A percentile compares a stretch with the other conserved stretches of the same genome.
Conservation (phyloP, 2,888 invertebrate genomes). For the Dioctria linearis region DNA sequence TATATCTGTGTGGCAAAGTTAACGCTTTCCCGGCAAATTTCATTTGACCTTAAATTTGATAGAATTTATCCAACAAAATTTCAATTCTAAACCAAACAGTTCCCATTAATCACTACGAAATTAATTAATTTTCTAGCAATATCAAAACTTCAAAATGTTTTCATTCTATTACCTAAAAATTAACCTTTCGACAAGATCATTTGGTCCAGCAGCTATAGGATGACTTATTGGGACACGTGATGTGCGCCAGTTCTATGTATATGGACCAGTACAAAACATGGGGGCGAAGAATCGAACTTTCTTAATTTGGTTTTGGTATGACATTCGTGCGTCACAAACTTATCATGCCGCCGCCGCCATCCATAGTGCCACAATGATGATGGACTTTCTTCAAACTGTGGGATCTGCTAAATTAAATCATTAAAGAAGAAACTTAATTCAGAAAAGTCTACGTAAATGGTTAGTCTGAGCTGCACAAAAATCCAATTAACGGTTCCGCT, state of each 20-base stretch:
- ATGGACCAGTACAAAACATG: not conserved
- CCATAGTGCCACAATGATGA: not conserved
- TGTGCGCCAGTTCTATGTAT: not conserved
- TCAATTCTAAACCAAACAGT: too few relatives aligned
- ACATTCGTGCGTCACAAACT: constrained; percentile 14
- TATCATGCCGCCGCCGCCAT: not conserved
- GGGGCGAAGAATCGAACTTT: not conserved
- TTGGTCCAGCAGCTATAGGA: not conserved
- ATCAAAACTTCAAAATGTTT: too few relatives aligned
- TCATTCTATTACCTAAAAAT: not conserved
- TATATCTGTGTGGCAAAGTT: too few relatives aligned
- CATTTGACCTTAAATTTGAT: too few relatives aligned
- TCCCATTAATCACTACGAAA: too few relatives aligned
- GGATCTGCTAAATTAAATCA: constrained; percentile 39
- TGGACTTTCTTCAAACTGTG: not conserved
- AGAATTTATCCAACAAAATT: too few relatives aligned
- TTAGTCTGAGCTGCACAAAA: constrained; percentile 13
- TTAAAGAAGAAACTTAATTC: not conserved
- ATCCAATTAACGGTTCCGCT: constrained; percentile 37
- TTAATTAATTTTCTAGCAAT: too few relatives aligned
- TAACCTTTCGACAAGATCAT: constrained; percentile 12
- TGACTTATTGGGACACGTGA: constrained; percentile 5
- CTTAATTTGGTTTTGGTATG: constrained; percentile 38
- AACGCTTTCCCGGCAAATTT: too few relatives aligned
- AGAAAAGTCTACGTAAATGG: constrained; percentile 8